Conservation (phyloP, 2,888 invertebrate genomes). For the Ethmia dodecea region DNA sequence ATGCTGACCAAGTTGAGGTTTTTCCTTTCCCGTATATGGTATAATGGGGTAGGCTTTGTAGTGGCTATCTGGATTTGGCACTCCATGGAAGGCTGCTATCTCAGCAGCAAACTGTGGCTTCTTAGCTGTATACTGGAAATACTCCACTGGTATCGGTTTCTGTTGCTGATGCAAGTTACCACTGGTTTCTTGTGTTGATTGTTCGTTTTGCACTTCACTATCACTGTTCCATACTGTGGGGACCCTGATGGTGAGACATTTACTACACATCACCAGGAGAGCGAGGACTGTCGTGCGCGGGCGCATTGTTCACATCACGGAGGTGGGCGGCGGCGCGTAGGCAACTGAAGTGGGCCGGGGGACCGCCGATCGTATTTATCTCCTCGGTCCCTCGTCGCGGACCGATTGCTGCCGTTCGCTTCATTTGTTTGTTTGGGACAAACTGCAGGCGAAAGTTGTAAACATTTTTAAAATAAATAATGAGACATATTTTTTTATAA, state of each 20-base stretch:
- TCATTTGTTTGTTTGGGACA: constrained; percentile 33
- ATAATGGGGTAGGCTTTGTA: constrained; percentile 50
- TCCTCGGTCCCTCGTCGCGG: constrained; percentile 67
- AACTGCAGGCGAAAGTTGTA: neutral
- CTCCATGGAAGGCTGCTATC: constrained; percentile 57
- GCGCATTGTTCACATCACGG: constrained; percentile 69
- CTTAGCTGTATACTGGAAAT: constrained; percentile 58
- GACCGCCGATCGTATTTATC: constrained; percentile 63
- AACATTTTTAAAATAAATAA: too few relatives aligned
- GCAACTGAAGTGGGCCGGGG: constrained; percentile 62
- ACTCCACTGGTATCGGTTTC: constrained; percentile 43
- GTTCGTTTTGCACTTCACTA: constrained; percentile 47
- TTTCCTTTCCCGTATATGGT: constrained; percentile 42
- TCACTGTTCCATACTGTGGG: constrained; percentile 50
- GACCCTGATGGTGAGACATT: constrained; percentile 56
- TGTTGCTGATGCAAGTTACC: constrained; percentile 13
- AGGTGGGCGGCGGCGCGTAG: constrained; percentile 35
- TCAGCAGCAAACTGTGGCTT: constrained; percentile 63
- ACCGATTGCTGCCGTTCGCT: constrained; percentile 64
- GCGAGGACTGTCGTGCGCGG: constrained; percentile 37
- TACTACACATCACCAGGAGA: constrained; percentile 45
- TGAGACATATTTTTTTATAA: too few relatives aligned
- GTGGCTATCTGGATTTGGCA: constrained; percentile 48
- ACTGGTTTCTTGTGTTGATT: neutral
- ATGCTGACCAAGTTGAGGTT: constrained; percentile 52